A percentile compares a stretch with the other conserved stretches of the same genome.
phyloP scores from a whole-genome alignment of 2,888 invertebrate genomes.

The Patella pellucida region DNA sequence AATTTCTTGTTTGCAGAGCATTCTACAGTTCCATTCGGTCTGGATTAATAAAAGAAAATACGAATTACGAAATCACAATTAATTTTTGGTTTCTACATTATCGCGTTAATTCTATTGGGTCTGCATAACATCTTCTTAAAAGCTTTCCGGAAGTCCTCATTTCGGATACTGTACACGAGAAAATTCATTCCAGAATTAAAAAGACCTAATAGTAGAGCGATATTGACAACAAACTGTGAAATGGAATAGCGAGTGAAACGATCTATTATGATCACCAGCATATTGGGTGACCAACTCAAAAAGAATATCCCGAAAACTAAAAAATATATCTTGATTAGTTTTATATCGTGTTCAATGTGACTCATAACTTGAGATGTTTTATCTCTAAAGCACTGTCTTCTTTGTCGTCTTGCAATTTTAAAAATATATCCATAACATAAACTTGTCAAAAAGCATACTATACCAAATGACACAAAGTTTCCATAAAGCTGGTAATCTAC shows the following conservation, averaged over 20 bases:
- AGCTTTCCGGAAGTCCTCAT: conserved; percentile 25
- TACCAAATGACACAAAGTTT: too few species aligned
- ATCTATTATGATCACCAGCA: conserved; percentile 24
- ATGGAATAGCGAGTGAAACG: conserved; percentile 22
- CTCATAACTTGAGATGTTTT: background rate
- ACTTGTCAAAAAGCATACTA: background rate
- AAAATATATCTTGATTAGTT: conserved; percentile 28
- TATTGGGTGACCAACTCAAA: conserved; percentile 29
- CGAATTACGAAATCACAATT: too few species aligned
- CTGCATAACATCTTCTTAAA: conserved; percentile 22
- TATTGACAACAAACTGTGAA: conserved; percentile 1
- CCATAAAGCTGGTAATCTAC: too few species aligned
- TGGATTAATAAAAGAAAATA: too few species aligned
- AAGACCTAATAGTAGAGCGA: conserved; percentile 22
- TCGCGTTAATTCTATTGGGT: background rate
- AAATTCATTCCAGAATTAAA: conserved; percentile 34
- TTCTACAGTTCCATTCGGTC: too few species aligned
- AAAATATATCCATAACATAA: conserved; percentile 8
- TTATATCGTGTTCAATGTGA: conserved; percentile 16
- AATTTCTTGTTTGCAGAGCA: too few species aligned
- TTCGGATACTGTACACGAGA: conserved; percentile 27
- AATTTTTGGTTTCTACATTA: too few species aligned
- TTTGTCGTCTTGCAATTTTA: background rate
- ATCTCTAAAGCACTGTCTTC: background rate
- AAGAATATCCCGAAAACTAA: conserved; percentile 34